Evolutionary conservation across 2,888 invertebrate genomes (phyloP), one percentile per base, ranked within the genome.

Genomic region (Cryptus armator): DNA sequence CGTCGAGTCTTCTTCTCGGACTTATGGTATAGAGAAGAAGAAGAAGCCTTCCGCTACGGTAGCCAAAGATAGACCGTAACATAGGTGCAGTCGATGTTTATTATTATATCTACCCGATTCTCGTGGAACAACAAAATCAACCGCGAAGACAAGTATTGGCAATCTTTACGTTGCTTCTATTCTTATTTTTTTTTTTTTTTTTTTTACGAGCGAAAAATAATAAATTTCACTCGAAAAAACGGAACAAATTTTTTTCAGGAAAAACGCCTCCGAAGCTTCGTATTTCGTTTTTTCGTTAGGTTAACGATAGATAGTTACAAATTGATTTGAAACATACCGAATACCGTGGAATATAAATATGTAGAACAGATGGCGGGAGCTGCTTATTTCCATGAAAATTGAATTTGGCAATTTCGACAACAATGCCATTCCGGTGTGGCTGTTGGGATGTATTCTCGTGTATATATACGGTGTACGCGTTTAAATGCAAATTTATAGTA

Each of bases 401-500:
- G 87, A 88, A 87, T 89, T 89, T 89, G 88, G 89, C 88, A 89
- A 91, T 91, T 90, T 88, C 86, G 88, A 89, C 89, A 89, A 91
- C 91, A 91, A 91, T 91, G 87, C 88, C 84, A 91, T 90, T 90
- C 90, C 90, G 89, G 89, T 89, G 89, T 90, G 90, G 80, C 74
- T 44, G 46, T 14, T 66, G 64, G 46, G 59, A 37, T 37, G 37
- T 64, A 16, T 56, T 51, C 64, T 51, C 56, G 10, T 43, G 12
- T 19, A 46, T 59, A 37, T 72, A 51, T 67, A 56, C 19, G 16
- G 44, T 72, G 66, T 79, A 75, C 76, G 79, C 72, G 85, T 85
- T 92, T 90, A 92, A 92, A 93, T 93, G 92, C 92, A 92, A 93
- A 93, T 93, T 91, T 90, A 88, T 85, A 83, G 81, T 84, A 84